Evolutionary conservation across 2,888 invertebrate species (phyloP), one percentile per base, ranked within the genome.

Genomic region (Chloromyia formosa): DNA sequence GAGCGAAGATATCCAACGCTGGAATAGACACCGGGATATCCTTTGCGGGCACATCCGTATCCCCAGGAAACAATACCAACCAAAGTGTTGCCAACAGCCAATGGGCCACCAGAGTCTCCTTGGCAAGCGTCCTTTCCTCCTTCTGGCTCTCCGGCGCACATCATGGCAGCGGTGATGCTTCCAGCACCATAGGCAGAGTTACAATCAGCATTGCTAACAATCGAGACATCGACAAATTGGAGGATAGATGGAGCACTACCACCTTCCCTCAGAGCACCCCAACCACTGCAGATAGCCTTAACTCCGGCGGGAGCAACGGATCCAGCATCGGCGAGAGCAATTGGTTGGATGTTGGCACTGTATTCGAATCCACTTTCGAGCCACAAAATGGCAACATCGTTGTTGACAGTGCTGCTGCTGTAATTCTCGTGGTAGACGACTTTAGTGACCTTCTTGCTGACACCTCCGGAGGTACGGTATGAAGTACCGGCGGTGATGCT

Each of bases 331-430:
- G 90, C 88, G 77, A 92, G 80, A 77, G 89, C 88, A 71, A 91
- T 87, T 0, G 91, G 90, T 1, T 87, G 84, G 61, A 90, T 86
- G 40, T 86, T 83, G 75, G 82, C 85, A 77, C 87, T 88, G 76
- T 89, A 87, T 75, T 83, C 82, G 9, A 87, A 85, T 1, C 87
- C 86, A 10, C 88, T 86, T 77, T 86, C 86, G 20, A 91, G 80
- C 66, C 86, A 85, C 45, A 92, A 79, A 10, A 92, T 80, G 0
- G 90, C 90, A 9, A 90, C 84, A 81, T 92, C 90, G 78, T 90
- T 87, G 23, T 88, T 87, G 74, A 85, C 83, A 58, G 87, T 87
- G 1, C 83, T 83, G 0, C 84, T 81, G 77, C 86, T 87, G 79
- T 87, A 91, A 14, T 88, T 87, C 0, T 88, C 88, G 81, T 90